These are phyloP conservation scores for Siniperca knerii DNA, from an alignment of 2,113 vertebrate genomes.

Conservation along the genomic window DNA sequence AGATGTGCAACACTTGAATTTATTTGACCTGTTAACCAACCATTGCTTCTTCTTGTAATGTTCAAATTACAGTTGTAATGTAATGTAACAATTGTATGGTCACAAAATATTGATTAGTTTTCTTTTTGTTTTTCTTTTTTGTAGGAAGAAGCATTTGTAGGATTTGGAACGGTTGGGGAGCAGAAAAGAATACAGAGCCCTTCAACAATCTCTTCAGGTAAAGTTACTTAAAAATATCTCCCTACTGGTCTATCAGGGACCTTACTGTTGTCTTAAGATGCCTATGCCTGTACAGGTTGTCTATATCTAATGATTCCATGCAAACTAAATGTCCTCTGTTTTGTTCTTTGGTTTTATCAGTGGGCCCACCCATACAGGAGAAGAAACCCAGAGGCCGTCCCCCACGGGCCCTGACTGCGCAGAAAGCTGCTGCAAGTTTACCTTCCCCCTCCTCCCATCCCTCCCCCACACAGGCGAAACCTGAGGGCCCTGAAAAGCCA, in stretches of 20 bases:
- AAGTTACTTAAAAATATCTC: neutral
- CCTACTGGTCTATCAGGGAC: neutral
- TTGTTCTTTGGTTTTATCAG: constrained; percentile 39
- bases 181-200: constrained; percentile 91
- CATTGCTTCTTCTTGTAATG: constrained; percentile 3
- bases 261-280: constrained; percentile 6
- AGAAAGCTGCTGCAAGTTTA: constrained; percentile 71
- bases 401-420: constrained; percentile 76
- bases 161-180: constrained; percentile 93
- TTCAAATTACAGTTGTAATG: neutral
- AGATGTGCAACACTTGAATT: too few species aligned
- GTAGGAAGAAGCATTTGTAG: constrained; percentile 96
- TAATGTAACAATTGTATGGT: constrained; percentile 1
- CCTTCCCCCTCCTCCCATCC: constrained; percentile 63
- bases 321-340: constrained; percentile 29
- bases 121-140: constrained; percentile 57
- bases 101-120: constrained; percentile 12
- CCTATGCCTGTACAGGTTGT: neutral
- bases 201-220: constrained; percentile 89
- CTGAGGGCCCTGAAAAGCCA: constrained; percentile 84
- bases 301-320: neutral
- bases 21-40: constrained; percentile 30
- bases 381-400: constrained; percentile 87
- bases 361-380: constrained; percentile 73
- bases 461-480: constrained; percentile 83